A percentile compares a stretch with the other conserved stretches of the same genome.
Evolutionary conservation across 2,797 vertebrate genomes (phyloP).

Genomic region (Gambusia yucatana): DNA sequence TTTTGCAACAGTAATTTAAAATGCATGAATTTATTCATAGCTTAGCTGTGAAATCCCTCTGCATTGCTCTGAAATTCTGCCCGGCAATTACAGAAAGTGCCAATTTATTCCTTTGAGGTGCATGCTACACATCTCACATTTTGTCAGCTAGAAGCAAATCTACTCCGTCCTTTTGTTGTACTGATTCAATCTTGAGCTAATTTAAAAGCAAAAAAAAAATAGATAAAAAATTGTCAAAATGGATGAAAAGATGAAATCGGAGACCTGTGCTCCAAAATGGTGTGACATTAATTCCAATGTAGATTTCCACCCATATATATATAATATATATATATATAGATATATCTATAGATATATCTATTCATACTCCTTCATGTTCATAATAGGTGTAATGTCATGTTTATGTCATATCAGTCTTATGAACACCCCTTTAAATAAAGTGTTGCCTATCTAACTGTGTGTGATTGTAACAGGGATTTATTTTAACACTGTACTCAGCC

Average conservation of each 20-base stretch:
- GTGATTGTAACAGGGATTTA: no score
- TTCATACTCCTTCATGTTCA: no score
- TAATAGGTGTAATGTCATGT: no score
- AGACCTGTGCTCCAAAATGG: not conserved
- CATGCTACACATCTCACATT: constrained; percentile 2
- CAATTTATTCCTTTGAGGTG: constrained; percentile 4
- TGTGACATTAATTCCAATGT: not conserved
- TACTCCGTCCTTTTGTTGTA: not conserved
- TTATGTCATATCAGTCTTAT: no score
- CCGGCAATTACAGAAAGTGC: not conserved
- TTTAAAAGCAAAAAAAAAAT: no score
- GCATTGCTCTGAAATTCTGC: not conserved
- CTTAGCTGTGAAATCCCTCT: not conserved
- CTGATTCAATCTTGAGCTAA: not conserved
- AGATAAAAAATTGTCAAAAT: not conserved
- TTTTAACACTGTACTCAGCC: no score
- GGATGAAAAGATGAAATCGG: constrained; percentile 1
- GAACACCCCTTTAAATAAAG: no score
- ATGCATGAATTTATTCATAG: not conserved
- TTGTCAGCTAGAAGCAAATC: not conserved
- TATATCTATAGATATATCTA: no score
- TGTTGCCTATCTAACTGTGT: no score
- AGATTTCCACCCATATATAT: not conserved
- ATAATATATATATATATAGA: no score
- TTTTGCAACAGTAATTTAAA: not conserved